Evolutionary conservation across 2,113 vertebrate species (phyloP).

Genomic region (Perca fluviatilis): DNA sequence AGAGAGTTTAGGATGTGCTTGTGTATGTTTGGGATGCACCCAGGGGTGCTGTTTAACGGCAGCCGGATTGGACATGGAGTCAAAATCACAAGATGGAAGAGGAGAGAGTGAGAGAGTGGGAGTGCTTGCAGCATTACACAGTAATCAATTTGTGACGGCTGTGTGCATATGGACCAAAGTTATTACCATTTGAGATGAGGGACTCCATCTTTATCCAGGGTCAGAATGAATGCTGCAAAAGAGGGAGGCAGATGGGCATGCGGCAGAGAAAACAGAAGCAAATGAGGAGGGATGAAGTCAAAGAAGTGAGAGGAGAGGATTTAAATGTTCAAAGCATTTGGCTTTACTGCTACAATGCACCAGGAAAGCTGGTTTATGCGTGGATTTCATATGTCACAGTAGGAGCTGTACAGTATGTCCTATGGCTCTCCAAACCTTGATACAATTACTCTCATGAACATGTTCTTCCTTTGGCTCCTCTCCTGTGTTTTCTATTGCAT

Average conservation of each 20-base stretch:
- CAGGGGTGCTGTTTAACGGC: constrained; percentile 79
- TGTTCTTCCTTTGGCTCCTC: constrained; percentile 24
- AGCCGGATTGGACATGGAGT: constrained; percentile 69
- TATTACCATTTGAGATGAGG: constrained; percentile 76
- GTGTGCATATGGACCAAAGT: constrained; percentile 70
- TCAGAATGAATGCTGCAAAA: constrained; percentile 61
- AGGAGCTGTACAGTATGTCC: constrained; percentile 33
- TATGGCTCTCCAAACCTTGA: constrained; percentile 51
- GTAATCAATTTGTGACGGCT: constrained; percentile 77
- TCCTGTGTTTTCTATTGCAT: not conserved
- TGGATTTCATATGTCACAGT: constrained; percentile 67
- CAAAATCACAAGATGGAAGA: constrained; percentile 56
- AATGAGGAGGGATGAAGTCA: constrained; percentile 68
- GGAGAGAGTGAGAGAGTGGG: constrained; percentile 38
- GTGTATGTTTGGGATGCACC: constrained; percentile 70
- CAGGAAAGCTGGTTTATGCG: constrained; percentile 64
- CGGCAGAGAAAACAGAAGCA: constrained; percentile 53
- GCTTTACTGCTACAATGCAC: constrained; percentile 63
- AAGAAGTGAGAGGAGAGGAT: constrained; percentile 66
- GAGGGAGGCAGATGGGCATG: constrained; percentile 36
- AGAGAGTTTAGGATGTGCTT: constrained; percentile 48
- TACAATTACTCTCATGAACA: constrained; percentile 30
- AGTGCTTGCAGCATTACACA: constrained; percentile 60
- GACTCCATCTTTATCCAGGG: constrained; percentile 70
- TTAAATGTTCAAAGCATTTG: constrained; percentile 75